Percentiles rank a stretch among this genome's conserved stretches.
These are phyloP conservation scores for Danaus plexippus DNA, from an alignment of 1,140 invertebrate species.

Conservation along the genomic window DNA sequence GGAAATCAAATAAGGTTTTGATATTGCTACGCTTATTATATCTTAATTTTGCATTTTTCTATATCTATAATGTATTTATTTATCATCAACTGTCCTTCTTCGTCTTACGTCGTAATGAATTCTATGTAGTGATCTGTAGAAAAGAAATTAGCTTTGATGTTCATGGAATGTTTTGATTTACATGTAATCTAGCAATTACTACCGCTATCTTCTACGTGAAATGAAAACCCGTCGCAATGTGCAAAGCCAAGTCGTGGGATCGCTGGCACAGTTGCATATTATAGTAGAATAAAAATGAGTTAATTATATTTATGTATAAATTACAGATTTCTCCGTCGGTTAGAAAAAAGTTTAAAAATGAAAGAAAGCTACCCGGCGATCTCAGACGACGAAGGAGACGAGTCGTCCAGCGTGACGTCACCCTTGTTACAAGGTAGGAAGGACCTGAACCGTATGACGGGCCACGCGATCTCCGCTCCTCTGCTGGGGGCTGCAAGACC, in stretches of 20 bases:
- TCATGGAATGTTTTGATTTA: too few species aligned
- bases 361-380: constrained; percentile 71
- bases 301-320: constrained; percentile 2
- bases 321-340: constrained; percentile 64
- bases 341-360: constrained; percentile 76
- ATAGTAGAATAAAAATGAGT: neutral
- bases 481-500: constrained; percentile 44
- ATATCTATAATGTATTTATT: constrained; percentile 1
- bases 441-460: constrained; percentile 64
- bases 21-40: constrained; percentile 1
- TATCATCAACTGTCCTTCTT: neutral
- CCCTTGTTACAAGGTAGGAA: constrained; percentile 71
- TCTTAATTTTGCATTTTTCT: neutral
- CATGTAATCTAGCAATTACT: too few species aligned
- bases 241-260: too few species aligned
- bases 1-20: constrained; percentile 79
- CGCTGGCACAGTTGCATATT: too few species aligned
- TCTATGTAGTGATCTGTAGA: too few species aligned
- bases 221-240: too few species aligned
- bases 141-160: too few species aligned
- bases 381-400: constrained; percentile 73
- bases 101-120: too few species aligned
- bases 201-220: too few species aligned
- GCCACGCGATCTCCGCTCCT: constrained; percentile 53
- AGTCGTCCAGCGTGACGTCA: constrained; percentile 73